These are phyloP conservation scores for Cephus runcator DNA, from an alignment of 2,888 invertebrate species.

Conservation along the genomic window DNA sequence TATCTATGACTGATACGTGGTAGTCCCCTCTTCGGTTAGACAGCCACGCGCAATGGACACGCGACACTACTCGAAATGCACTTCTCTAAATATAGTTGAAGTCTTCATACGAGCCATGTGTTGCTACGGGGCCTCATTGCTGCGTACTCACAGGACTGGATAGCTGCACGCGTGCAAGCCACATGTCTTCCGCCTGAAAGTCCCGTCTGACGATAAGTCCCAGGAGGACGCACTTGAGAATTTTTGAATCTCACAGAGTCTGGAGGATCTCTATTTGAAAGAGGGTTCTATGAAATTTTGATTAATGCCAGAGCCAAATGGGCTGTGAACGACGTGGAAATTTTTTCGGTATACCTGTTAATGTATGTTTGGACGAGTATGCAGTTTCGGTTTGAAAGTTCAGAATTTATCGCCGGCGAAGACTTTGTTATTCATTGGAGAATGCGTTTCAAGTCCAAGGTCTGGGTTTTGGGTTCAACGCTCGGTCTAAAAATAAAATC, in stretches of 20 bases:
- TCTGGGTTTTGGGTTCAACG: neutral
- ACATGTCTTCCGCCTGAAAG: neutral
- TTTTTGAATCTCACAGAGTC: neutral
- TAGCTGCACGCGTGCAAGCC: neutral
- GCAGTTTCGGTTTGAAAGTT: neutral
- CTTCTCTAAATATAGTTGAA: neutral
- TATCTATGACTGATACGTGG: neutral
- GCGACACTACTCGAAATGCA: constrained; percentile 1
- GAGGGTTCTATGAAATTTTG: neutral
- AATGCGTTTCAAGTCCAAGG: neutral
- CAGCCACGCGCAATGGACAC: neutral
- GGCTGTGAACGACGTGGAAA: neutral
- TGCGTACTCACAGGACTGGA: neutral
- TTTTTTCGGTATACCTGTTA: neutral
- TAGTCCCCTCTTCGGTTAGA: neutral
- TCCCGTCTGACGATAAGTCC: neutral
- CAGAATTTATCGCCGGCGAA: neutral
- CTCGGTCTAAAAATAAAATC: neutral
- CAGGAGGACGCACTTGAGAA: neutral
- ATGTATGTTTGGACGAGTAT: neutral
- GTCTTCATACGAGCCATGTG: neutral
- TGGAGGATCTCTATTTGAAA: neutral
- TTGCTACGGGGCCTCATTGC: neutral
- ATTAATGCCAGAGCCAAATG: neutral
- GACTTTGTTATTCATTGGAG: neutral